Base-by-base conservation (phyloP, 2,797 vertebrate genomes). In the Hoplostethus atlanticus region DNA sequence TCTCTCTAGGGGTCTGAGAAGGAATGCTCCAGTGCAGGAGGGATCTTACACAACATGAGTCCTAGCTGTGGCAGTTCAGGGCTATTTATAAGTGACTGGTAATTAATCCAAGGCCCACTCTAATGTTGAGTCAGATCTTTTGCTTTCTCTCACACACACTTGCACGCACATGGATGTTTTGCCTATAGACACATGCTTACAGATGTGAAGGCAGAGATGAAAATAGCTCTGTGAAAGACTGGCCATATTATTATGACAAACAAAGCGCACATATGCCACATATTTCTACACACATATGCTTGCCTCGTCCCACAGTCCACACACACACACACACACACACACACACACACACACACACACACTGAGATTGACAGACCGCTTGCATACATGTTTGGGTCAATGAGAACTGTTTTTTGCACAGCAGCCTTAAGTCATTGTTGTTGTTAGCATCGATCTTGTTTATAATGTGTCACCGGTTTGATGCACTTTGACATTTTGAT, bases 81-180 rank as follows among this genome's bases (percentile, higher is more conserved):
- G 81, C 89, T 93, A 94, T 93, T 94, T 94, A 88, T 92, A 94
- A 84, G 77, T 62, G 79, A 80, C 75, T 83, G 80, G 78, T 94
- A 93, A 94, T 94, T 91, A 93, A 94, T 93, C 83, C 92, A 93
- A 87, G 89, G 68, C 79, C 71, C 64, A 46, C 71, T 89, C 76
- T 66, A 62, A 90, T 79, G 83, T 85, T 68, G 71, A 89, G 83
- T 90, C 77, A 89, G 84, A 86, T 84, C 59, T 75, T 69, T 80
- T 68, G 53, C 75, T 40, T 66, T 75, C 50, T 79, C 73, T 84
- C 84, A 87, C 78, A 67, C 84, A 89, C 80, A 77, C 63, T 77
- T 66, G 69, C 76, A 79, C 59, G 25, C 53, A 65, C 71, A 17
- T 28, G 50, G 67, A 70, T 73, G 79, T 80, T 85, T 76, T 82